Evolutionary conservation across 2,113 vertebrate genomes (phyloP), one percentile per base, ranked within the genome.

Genomic region (Callipepla squamata): DNA sequence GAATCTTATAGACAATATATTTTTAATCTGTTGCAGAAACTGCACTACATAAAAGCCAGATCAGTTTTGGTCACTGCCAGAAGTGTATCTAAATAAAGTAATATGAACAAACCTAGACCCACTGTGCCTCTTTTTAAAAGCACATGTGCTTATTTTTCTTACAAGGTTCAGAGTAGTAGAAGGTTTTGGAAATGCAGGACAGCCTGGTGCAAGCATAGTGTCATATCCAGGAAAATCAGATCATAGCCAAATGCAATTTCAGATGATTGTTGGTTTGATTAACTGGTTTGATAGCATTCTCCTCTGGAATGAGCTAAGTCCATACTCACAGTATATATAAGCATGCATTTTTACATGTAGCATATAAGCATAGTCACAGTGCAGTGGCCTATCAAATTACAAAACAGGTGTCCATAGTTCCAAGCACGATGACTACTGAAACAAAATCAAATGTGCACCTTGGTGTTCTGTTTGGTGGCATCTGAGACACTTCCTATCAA

Each of bases 1-100:
- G 84, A 82, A 91, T 50, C 36, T 62, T 67, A 55, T 62, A 81
- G 84, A 73, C 51, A 55, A 68, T 93, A 78, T 89, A 51, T 81
- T 92, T 58, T 88, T 47, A 53, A 68, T 87, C 51, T 72, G 38
- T 84, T 2, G 0, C 25, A 19, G 73, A 45, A 95, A 30, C 16
- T 87, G 63, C 62, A 75, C 62, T 58, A 48, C 58, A 48, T 28
- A 78, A 90, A 93, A 90, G 38, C 38, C 78, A 85, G 36, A 48
- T 74, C 67, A 53, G 55, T 66, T 87, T 72, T 87, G 67, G 45
- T 34, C 70, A 53, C 11, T 45, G n/a, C 9, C 62, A 62, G 62
- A 78, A 69, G 11, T 73, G 70, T 66, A 92, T 89, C 42, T 59
- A 69, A 28, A 21, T 38, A n/a, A 89, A 76, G 38, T 34, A 85